These are phyloP conservation scores for Bradypodion pumilum DNA, from an alignment of 2,797 vertebrate species.

Conservation along the genomic window DNA sequence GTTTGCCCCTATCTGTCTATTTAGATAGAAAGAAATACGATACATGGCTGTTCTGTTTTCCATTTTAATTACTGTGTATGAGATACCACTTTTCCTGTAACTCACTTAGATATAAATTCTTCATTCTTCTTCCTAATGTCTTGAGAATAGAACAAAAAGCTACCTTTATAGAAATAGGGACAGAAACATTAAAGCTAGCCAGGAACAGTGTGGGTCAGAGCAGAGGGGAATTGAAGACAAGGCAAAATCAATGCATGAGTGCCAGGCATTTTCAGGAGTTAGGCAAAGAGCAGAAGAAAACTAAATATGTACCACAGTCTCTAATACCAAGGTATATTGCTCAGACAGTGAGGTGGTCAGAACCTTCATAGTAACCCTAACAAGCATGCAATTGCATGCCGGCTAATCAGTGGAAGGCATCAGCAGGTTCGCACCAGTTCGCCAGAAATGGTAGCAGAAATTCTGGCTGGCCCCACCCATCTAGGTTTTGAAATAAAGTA, in stretches of 20 bases:
- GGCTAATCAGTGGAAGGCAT: not conserved
- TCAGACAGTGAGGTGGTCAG: not conserved
- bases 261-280: constrained; percentile 1
- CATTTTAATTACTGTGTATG: constrained; percentile 9
- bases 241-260: not conserved
- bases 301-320: not conserved
- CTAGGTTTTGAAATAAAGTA: too few species aligned
- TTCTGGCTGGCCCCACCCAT: too few species aligned
- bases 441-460: too few species aligned
- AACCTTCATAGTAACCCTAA: not conserved
- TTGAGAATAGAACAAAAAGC: constrained; percentile 2
- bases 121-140: constrained; percentile 7
- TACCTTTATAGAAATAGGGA: constrained; percentile 21
- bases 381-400: not conserved
- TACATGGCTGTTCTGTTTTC: constrained; percentile 8
- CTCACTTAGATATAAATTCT: not conserved
- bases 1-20: not conserved
- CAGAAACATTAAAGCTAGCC: not conserved
- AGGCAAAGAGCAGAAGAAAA: not conserved
- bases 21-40: constrained; percentile 8
- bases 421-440: too few species aligned
- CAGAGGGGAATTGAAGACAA: constrained; percentile 15
- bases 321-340: not conserved
- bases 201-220: not conserved
- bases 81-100: constrained; percentile 1